Percentiles rank a stretch among this genome's conserved stretches.
Conservation (phyloP, 2,888 invertebrate species). For the Seladonia tumulorum region DNA sequence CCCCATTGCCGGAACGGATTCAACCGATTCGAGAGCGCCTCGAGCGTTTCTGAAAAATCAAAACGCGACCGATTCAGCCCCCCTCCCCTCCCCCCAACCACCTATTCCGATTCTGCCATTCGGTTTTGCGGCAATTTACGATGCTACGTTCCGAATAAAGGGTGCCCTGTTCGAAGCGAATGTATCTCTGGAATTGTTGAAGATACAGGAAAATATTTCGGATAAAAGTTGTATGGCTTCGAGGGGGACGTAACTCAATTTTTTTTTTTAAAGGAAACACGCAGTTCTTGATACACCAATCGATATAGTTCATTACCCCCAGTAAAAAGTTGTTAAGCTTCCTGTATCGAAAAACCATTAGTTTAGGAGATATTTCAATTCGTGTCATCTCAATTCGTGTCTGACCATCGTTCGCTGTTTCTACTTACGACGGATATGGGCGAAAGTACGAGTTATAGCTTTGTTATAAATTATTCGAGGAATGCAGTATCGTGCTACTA, state of each 20-base stretch:
- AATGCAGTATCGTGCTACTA: too few species aligned
- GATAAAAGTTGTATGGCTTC: not conserved
- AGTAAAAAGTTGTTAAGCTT: not conserved
- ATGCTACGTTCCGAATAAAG: not conserved
- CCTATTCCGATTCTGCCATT: not conserved
- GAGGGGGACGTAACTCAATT: not conserved
- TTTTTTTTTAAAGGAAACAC: not conserved
- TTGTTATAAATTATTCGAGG: too few species aligned
- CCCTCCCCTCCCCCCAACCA: not conserved
- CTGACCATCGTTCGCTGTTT: not conserved
- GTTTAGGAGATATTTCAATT: not conserved
- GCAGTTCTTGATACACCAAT: not conserved
- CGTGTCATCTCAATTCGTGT: not conserved
- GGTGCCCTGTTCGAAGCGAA: not conserved
- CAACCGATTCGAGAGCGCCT: conserved; percentile 16
- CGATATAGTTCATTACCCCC: not conserved
- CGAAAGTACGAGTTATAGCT: too few species aligned
- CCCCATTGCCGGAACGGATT: conserved; percentile 22
- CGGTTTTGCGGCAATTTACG: not conserved
- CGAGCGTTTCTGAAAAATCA: conserved; percentile 43
- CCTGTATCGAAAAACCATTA: not conserved
- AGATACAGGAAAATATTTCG: not conserved
- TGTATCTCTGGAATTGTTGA: not conserved
- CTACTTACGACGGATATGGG: not conserved
- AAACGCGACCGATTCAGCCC: conserved; percentile 29